A percentile compares a stretch with the other conserved stretches of the same genome.
phyloP scores from a whole-genome alignment of 2,113 vertebrate species.

The Prunella fulvescens region DNA sequence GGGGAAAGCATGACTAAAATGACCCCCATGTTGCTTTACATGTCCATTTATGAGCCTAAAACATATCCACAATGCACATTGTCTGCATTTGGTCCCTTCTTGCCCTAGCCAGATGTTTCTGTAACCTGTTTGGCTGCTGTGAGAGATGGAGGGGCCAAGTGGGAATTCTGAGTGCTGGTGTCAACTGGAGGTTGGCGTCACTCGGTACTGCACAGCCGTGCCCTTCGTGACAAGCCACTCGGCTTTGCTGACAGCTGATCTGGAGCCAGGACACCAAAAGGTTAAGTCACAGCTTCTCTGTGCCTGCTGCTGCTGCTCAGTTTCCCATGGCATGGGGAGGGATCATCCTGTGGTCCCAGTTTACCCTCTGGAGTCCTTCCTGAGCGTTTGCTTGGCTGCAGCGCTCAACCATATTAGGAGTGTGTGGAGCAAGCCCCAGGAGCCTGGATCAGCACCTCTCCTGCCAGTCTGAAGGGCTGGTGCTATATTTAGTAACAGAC shows the following conservation, averaged over 20 bases:
- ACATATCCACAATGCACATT: background rate
- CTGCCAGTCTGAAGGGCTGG: constrained; percentile 48
- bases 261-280: constrained; percentile 14
- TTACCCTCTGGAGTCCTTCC: background rate
- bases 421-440: constrained; percentile 43
- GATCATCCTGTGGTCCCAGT: background rate
- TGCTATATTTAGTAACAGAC: constrained; percentile 72
- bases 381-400: background rate
- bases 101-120: background rate
- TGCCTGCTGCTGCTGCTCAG: background rate
- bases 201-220: background rate
- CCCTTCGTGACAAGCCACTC: background rate
- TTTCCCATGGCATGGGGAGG: constrained; percentile 10
- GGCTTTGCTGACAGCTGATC: background rate
- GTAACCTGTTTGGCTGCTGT: background rate
- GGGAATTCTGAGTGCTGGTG: background rate
- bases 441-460: constrained; percentile 41
- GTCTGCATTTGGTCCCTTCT: background rate
- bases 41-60: constrained; percentile 27
- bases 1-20: background rate
- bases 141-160: background rate
- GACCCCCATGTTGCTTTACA: background rate
- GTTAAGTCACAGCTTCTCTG: background rate
- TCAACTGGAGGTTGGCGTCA: background rate
- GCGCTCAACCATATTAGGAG: constrained; percentile 73